Evolutionary conservation across 2,888 invertebrate genomes (phyloP).

Genomic region (Rhamnusium bicolor): DNA sequence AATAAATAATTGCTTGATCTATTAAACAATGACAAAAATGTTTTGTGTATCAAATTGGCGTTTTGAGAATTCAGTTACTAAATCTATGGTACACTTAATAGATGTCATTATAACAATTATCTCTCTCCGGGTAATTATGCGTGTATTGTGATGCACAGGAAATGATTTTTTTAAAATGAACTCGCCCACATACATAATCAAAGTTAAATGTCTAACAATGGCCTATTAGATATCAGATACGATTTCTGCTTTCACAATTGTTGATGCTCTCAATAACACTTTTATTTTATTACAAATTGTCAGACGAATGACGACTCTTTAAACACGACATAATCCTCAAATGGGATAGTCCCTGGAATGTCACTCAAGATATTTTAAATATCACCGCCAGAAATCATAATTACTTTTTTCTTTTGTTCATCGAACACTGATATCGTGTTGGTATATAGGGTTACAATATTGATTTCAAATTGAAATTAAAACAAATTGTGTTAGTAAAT

Average conservation of each 20-base stretch:
- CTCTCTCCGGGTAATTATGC: slow-evolving; percentile 71
- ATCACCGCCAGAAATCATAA: slow-evolving; percentile 11
- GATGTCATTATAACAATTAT: slow-evolving; percentile 72
- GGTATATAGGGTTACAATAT: too few species aligned
- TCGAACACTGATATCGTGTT: neutral
- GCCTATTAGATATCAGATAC: slow-evolving; percentile 69
- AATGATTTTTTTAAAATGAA: slow-evolving; percentile 71
- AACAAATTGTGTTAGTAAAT: too few species aligned
- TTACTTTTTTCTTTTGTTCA: neutral
- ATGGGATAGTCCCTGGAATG: slow-evolving; percentile 47
- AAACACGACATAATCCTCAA: slow-evolving; percentile 39
- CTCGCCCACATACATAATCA: slow-evolving; percentile 72
- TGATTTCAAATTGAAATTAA: too few species aligned
- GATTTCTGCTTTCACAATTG: slow-evolving; percentile 67
- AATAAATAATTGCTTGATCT: slow-evolving; percentile 20
- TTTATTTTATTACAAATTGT: slow-evolving; percentile 61
- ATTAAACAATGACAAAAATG: slow-evolving; percentile 27
- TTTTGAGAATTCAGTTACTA: slow-evolving; percentile 42
- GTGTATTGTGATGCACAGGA: slow-evolving; percentile 70
- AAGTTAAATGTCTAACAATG: slow-evolving; percentile 71
- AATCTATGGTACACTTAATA: slow-evolving; percentile 62
- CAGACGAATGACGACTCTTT: slow-evolving; percentile 48
- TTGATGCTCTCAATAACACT: slow-evolving; percentile 65
- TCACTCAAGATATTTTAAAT: slow-evolving; percentile 41
- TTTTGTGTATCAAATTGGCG: slow-evolving; percentile 26